Evolutionary conservation across 2,113 vertebrate species (phyloP).

Genomic region (Pangasianodon hypophthalmus): DNA sequence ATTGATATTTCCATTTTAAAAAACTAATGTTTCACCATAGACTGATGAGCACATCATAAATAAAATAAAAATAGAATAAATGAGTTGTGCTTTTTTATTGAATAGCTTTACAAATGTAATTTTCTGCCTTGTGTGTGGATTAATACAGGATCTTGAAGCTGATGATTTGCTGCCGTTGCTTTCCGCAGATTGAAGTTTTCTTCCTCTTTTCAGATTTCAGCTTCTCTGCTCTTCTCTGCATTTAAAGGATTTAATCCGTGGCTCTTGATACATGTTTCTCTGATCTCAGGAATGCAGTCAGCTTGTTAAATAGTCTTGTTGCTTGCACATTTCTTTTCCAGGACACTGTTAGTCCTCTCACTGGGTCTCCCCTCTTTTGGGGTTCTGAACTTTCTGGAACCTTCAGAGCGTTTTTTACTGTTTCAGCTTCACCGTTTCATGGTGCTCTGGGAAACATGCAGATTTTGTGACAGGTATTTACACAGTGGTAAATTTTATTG

Average conservation of each 20-base stretch:
- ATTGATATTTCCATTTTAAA: neutral
- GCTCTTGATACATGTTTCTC: neutral
- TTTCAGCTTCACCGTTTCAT: neutral
- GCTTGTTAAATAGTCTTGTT: neutral
- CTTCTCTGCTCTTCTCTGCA: neutral
- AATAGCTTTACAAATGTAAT: neutral
- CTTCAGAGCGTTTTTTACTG: neutral
- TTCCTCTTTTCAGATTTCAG: neutral
- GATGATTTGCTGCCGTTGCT: neutral
- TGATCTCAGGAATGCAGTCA: neutral
- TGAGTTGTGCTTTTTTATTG: neutral
- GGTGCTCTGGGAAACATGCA: neutral
- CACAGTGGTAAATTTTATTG: neutral
- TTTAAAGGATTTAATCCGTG: neutral
- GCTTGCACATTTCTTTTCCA: neutral
- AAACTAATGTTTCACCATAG: too few species aligned
- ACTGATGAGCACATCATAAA: too few species aligned
- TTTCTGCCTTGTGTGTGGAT: neutral
- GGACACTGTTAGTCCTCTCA: neutral
- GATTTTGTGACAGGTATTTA: neutral
- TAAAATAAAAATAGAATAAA: too few species aligned
- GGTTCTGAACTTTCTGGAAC: neutral
- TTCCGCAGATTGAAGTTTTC: neutral
- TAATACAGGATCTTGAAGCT: neutral
- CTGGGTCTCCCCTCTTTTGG: neutral